Conservation (phyloP, 2,888 invertebrate genomes). For the Galerucella nymphaeae region DNA sequence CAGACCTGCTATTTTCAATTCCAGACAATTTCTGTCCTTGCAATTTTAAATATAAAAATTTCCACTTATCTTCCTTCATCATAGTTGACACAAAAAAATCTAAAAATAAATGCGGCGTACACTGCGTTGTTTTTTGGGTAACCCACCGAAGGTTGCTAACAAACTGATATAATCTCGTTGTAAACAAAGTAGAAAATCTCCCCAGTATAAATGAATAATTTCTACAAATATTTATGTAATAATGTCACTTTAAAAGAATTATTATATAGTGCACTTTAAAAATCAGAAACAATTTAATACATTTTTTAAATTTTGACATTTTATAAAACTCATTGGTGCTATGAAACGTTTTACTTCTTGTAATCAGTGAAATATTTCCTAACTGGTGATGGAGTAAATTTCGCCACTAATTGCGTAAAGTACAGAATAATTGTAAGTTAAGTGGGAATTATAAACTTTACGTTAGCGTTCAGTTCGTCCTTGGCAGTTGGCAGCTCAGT, state of each 20-base stretch:
- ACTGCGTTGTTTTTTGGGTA: background rate
- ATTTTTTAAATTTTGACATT: too few relatives aligned
- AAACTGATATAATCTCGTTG: background rate
- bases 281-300: too few relatives aligned
- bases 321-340: too few relatives aligned
- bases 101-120: background rate
- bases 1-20: constrained; percentile 38
- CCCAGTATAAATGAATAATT: background rate
- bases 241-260: background rate
- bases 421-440: too few relatives aligned
- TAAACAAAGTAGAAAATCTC: background rate
- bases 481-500: too few relatives aligned
- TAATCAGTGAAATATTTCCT: too few relatives aligned
- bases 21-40: constrained; percentile 40
- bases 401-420: too few relatives aligned
- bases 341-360: too few relatives aligned
- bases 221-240: background rate
- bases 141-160: background rate
- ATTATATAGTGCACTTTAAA: too few relatives aligned
- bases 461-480: too few relatives aligned
- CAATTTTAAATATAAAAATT: constrained; percentile 32
- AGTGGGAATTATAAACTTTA: too few relatives aligned
- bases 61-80: constrained; percentile 36
- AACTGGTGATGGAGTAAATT: too few relatives aligned
- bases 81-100: background rate